Base-by-base conservation (phyloP, 2,797 vertebrate species). In the Chaetophractus vellerosus region DNA sequence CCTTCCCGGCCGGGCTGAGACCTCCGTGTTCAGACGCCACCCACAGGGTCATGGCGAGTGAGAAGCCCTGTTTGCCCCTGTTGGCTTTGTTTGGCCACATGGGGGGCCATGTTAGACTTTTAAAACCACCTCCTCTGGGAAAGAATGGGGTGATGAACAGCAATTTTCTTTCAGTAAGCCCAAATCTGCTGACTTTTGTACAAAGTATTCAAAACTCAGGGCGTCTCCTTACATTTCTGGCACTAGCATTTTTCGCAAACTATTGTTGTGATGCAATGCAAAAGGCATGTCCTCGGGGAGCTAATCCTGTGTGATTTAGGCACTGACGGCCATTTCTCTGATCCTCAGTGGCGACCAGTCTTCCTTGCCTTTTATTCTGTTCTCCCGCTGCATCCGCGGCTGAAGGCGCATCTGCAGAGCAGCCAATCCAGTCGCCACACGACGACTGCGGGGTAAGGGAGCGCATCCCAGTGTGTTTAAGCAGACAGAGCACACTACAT, bases 131-230 rank as follows among this genome's bases (percentile, higher is more conserved):
- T 88, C 36, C 57, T 89, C 16, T 23, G 52, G 69, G 15, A 61
- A 93, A 94, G n/a, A 79, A 75, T 83, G 11, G 52, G 28, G 5
- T 71, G 61, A 88, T 87, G 8, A 95, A 69, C 16, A 94, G 8
- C 41, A 57, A 52, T 93, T 94, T 94, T 91, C 36, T 38, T 85
- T 72, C 59, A 82, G 21, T 80, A 93, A 93, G 66, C 23, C 14
- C 80, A 61, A 81, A 85, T 92, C 64, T 90, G 36, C 64, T 61
- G 41, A 85, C 12, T 86, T 64, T 24, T 80, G 52, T 55, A 89
- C 36, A 89, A 95, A 85, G 24, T 16, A 82, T 31, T 79, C 38
- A 86, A 78, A 88, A 6, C 45, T 71, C n/a, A 71, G 74, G 68
- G 64, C 0, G 28, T 95, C 66, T 95, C 55, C 63, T 74, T 82